Evolutionary conservation across 2,797 vertebrate genomes (phyloP).

Genomic region (Sebastes dallii): DNA sequence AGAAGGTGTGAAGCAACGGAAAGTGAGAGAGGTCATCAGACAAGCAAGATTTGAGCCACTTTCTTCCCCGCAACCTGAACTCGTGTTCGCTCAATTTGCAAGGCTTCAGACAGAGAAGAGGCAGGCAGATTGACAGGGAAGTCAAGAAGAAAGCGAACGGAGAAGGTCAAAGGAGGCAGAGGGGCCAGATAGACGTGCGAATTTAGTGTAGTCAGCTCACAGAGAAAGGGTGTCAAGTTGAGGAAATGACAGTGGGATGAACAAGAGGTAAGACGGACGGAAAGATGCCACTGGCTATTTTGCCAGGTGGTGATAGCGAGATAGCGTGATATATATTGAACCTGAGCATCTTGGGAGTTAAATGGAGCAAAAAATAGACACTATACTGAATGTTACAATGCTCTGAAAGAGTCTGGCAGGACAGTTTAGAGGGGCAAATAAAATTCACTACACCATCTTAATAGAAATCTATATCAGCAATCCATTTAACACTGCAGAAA

Average conservation of each 20-base stretch:
- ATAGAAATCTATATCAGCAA: constrained; percentile 65
- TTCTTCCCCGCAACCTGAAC: constrained; percentile 46
- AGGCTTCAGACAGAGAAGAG: constrained; percentile 47
- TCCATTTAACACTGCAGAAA: constrained; percentile 46
- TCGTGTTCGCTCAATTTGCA: constrained; percentile 64
- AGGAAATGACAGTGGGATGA: constrained; percentile 35
- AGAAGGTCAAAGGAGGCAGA: constrained; percentile 58
- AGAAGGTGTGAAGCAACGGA: constrained; percentile 35
- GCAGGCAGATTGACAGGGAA: constrained; percentile 50
- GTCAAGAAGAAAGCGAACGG: constrained; percentile 40
- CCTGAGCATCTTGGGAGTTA: constrained; percentile 41
- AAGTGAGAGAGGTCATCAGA: constrained; percentile 65
- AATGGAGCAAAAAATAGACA: constrained; percentile 50
- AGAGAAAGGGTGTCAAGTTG: constrained; percentile 43
- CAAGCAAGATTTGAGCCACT: constrained; percentile 49
- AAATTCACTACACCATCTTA: constrained; percentile 60
- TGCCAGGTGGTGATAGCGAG: constrained; percentile 39
- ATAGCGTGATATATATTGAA: constrained; percentile 45
- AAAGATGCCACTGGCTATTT: constrained; percentile 40
- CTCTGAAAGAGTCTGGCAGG: constrained; percentile 51
- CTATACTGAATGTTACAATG: constrained; percentile 29
- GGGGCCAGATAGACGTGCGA: constrained; percentile 47
- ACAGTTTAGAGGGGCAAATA: constrained; percentile 38
- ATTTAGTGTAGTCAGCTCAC: constrained; percentile 54
- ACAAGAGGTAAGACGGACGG: constrained; percentile 30